phyloP scores from a whole-genome alignment of 1,140 invertebrate species.

The Idris sp. region DNA sequence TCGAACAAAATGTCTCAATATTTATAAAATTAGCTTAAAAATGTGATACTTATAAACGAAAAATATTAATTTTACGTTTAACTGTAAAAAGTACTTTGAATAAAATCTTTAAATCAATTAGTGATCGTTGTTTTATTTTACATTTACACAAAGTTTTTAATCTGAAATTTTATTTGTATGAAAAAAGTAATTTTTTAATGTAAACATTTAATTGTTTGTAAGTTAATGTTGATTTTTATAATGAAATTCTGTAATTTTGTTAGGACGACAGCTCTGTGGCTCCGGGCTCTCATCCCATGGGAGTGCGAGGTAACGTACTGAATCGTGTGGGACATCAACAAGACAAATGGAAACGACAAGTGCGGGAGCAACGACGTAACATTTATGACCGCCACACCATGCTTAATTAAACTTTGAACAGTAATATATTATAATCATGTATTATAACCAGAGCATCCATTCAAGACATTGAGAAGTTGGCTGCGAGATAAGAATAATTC shows the following conservation, averaged over 20 bases:
- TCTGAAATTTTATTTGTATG: no score
- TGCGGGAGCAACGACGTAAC: slow-evolving; percentile 96
- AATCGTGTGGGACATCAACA: slow-evolving; percentile 97
- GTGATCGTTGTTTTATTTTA: slow-evolving; percentile 24
- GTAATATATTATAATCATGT: no score
- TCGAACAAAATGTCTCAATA: no score
- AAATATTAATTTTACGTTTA: no score
- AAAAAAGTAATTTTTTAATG: no score
- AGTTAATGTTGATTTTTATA: no score
- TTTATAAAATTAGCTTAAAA: no score
- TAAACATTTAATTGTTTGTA: no score
- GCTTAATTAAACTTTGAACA: slow-evolving; percentile 94
- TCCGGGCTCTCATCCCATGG: slow-evolving; percentile 84
- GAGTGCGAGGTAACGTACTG: slow-evolving; percentile 89
- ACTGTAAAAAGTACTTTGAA: slow-evolving; percentile 35
- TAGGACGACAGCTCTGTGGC: slow-evolving; percentile 83
- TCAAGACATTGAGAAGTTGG: no score
- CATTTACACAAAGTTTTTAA: not conserved
- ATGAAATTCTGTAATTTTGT: slow-evolving; percentile 56
- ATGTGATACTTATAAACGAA: no score
- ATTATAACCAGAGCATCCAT: no score
- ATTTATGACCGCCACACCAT: slow-evolving; percentile 99
- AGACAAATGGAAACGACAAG: slow-evolving; percentile 98
- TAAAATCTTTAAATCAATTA: slow-evolving; percentile 20
- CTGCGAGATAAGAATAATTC: no score